Evolutionary conservation across 2,113 vertebrate species (phyloP).

Genomic region (Plotosus lineatus): DNA sequence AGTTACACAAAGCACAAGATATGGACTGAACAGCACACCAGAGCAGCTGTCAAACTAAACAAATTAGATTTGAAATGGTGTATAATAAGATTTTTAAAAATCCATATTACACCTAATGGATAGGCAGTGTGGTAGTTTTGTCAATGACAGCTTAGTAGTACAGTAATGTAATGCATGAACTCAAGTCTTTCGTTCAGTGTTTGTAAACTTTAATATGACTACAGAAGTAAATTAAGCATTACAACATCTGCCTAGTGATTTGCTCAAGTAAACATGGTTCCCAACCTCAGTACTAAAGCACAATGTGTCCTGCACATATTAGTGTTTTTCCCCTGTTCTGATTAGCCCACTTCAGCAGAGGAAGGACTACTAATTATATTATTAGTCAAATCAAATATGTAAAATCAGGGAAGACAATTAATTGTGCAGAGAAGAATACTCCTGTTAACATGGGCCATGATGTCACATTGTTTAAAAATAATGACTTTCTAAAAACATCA

Average conservation of each 20-base stretch:
- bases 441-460: neutral
- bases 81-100: too few species aligned
- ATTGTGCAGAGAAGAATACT: neutral
- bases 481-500: neutral
- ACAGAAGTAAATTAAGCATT: neutral
- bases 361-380: neutral
- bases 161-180: neutral
- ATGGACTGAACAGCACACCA: neutral
- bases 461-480: neutral
- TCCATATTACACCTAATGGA: neutral
- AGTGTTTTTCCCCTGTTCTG: neutral
- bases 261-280: neutral
- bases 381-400: neutral
- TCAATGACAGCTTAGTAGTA: neutral
- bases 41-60: neutral
- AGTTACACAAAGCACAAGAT: too few species aligned
- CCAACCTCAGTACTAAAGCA: neutral
- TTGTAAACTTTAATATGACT: neutral
- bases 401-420: neutral
- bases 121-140: neutral
- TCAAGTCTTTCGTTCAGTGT: neutral
- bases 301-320: neutral
- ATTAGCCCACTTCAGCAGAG: neutral
- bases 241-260: neutral
- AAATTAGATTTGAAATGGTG: neutral